Evolutionary conservation across 2,888 invertebrate genomes (phyloP), one percentile per base, ranked within the genome.

Genomic region (Carterocephalus palaemon): DNA sequence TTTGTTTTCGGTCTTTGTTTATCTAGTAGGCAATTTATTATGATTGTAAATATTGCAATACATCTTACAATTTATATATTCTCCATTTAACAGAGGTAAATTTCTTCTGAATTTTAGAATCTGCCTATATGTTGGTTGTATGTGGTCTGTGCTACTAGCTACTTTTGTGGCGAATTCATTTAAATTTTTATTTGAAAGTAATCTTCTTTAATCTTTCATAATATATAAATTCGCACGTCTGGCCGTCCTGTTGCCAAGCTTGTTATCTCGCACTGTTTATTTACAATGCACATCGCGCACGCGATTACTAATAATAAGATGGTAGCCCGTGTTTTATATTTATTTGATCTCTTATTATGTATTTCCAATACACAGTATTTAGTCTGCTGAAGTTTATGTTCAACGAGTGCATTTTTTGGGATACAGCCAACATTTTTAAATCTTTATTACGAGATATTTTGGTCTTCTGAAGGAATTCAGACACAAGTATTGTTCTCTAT

Each of bases 221-320:
- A 16, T 57, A 47, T 49, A 56, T 61, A 53, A 64, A 64, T 66
- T 57, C 46, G 56, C 58, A 52, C 47, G 55, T 54, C 55, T 43
- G 17, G 60, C 59, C 63, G 59, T 53, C 59, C 62, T 16, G 61
- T 67, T 72, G 70, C 67, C 67, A 70, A 72, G 58, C 63, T 59
- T 65, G 57, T 72, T 72, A 70, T 71, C 71, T 66, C 57, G 60
- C 60, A 53, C 58, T 70, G 67, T 75, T 75, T 78, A 70, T 79
- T 76, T 76, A 75, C 71, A 67, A 68, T 54, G 53, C 61, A 58
- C 53, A 54, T 62, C 57, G 64, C 61, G 53, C 49, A 37, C 37
- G 29, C 57, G 47, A 51, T 49, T 47, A 32, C 17, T 24, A 45
- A 23, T 43, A 51, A 48, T n/a, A n/a, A n/a, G n/a, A 47, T 31